Evolutionary conservation across 2,113 vertebrate species (phyloP), one percentile per base, ranked within the genome.

Genomic region (Podilymbus podiceps): DNA sequence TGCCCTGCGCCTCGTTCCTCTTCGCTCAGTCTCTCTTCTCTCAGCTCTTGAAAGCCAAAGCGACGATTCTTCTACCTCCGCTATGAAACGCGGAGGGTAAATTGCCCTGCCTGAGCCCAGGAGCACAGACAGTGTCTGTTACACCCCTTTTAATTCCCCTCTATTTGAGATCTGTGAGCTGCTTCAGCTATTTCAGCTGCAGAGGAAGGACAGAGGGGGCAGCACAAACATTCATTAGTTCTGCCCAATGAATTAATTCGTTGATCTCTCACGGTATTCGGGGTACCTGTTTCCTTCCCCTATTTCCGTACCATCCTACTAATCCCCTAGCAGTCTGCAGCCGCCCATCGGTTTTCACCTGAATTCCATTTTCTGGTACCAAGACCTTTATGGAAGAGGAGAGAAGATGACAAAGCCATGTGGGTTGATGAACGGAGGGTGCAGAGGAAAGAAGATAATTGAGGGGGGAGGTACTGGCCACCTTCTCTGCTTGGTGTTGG

Each of bases 191-290:
- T 97, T 97, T 98, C 97, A 96, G 93, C 76, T 75, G 96, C 49
- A 86, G 89, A 73, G 97, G 98, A 98, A 97, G 97, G 98, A 97
- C 98, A 98, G 98, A 98, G 98, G 98, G 98, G 97, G 96, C 80
- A 95, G 95, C 96, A 96, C 98, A 98, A 97, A 81, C 92, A 5
- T 4, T 66, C 76, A 50, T 86, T 64, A 86, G 58, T 91, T 86
- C 50, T 89, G 63, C 63, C 40, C 50, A 59, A 11, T 28, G 23
- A 88, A 73, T 59, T n/a, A 38, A 75, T 85, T 56, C 11, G 50
- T 1, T 2, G 63, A 42, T 63, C 49, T 63, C 83, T 64, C 18
- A 8, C n/a, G 31, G 25, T 3, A 18, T 11, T 31, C 14, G 3
- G 18, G 24, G 12, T 11, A 2, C 83, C 59, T 63, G 12, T 66